phyloP scores from a whole-genome alignment of 2,113 vertebrate species.

The Pteronura brasiliensis region DNA sequence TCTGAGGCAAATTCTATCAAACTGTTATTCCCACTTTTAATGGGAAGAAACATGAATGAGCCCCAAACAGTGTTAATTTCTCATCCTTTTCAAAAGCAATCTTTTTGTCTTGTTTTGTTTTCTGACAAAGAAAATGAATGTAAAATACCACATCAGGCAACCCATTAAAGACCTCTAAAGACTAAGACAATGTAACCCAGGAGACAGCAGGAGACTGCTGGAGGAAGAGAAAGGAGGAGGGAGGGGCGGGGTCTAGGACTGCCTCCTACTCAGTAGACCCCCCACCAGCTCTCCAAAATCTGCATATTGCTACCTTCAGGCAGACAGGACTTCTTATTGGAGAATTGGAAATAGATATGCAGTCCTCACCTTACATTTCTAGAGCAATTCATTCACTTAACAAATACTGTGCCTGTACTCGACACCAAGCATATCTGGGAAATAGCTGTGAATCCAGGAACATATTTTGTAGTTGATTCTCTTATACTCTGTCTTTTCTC shows the following conservation, averaged over 20 bases:
- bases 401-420: background rate
- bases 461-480: background rate
- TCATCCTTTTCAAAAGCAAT: background rate
- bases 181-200: background rate
- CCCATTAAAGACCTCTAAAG: background rate
- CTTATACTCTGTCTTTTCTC: background rate
- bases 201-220: background rate
- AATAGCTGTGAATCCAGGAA: background rate
- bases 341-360: background rate
- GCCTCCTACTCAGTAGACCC: fast-evolving
- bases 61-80: background rate
- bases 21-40: background rate
- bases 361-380: background rate
- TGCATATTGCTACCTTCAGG: background rate
- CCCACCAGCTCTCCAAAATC: background rate
- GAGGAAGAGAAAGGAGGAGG: background rate
- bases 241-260: background rate
- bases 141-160: background rate
- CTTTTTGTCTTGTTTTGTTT: background rate
- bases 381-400: background rate
- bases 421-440: background rate
- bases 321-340: background rate
- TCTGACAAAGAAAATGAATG: background rate
- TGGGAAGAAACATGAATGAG: background rate
- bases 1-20: background rate